Evolutionary conservation across 2,113 vertebrate species (phyloP), one percentile per base, ranked within the genome.

Genomic region (Oriolus oriolus): DNA sequence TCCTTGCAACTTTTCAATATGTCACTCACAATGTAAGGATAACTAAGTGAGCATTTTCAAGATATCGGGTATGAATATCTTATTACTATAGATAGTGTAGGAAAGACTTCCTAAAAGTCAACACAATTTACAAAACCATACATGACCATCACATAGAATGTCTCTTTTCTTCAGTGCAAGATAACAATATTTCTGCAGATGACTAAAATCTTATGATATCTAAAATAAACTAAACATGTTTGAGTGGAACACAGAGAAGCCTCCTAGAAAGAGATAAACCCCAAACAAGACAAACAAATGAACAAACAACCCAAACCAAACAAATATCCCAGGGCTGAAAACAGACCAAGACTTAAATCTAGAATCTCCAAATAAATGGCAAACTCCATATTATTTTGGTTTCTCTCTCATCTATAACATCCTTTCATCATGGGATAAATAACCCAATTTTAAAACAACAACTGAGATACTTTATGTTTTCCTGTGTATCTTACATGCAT

Each of bases 31-130:
- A 41, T 47, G 68, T 27, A 6, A 75, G 9, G 39, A 31, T 26
- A 61, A 45, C 8, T 68, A 61, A 60, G 8, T 9, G 5, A 76
- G 21, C 7, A 14, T 35, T 54, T 83, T 49, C 26, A 76, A 61
- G 26, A 61, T 31, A 42, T 5, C 0, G 0, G 35, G 4, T 35
- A 54, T 41, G 26, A 54, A 68, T 61, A 1, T 49, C 26, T 31
- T 53, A 22, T 41, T 69, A 53, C 11, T 54, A 17, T 23, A 47
- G 39, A 23, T 19, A 61, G 6, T 61, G 13, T 23, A 49, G 10
- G 21, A 61, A 75, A 75, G 20, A 8, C 30, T 35, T 69, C 35
- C 11, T 31, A 42, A 54, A 61, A 54, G 30, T 49, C 35, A 41
- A 54, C 2, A 75, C 33, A 23, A 35, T 9, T 66, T 27, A 41